These are phyloP conservation scores for Prunella strophiata DNA, from an alignment of 2,797 vertebrate genomes.

Conservation along the genomic window DNA sequence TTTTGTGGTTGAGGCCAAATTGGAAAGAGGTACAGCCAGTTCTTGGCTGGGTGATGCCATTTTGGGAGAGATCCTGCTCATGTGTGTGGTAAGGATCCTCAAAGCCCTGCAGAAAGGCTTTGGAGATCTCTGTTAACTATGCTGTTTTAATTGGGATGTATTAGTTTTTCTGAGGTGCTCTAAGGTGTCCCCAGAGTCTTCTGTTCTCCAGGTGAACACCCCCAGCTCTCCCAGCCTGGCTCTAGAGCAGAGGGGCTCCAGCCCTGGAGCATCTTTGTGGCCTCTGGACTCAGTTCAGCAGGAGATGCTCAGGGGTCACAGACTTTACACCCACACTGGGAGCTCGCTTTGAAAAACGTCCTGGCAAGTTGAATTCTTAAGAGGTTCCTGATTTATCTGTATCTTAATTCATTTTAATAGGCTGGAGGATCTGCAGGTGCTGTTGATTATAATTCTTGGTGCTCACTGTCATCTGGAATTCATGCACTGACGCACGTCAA, in stretches of 20 bases:
- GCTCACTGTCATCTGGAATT: conserved; percentile 27
- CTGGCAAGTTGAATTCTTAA: background rate
- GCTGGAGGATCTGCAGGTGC: conserved; percentile 28
- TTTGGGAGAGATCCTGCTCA: background rate
- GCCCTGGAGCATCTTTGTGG: background rate
- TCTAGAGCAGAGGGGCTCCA: background rate
- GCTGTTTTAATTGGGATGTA: background rate
- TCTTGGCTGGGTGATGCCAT: background rate
- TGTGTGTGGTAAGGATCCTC: background rate
- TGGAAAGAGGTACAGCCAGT: background rate
- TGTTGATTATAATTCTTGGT: conserved; percentile 38
- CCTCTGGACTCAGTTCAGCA: background rate
- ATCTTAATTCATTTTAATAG: conserved; percentile 54
- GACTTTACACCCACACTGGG: background rate
- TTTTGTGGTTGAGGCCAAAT: background rate
- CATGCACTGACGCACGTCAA: background rate
- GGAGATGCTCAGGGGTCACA: background rate
- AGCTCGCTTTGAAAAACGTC: background rate
- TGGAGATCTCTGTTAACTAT: background rate
- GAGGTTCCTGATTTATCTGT: conserved; percentile 44
- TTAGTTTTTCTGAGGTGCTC: background rate
- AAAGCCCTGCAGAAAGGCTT: background rate
- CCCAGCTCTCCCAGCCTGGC: background rate
- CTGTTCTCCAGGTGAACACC: background rate
- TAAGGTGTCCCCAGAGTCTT: background rate